Percentiles rank a stretch among this genome's conserved stretches.
These are phyloP conservation scores for Xerus inauris DNA, from an alignment of 2,113 vertebrate species.

Conservation along the genomic window DNA sequence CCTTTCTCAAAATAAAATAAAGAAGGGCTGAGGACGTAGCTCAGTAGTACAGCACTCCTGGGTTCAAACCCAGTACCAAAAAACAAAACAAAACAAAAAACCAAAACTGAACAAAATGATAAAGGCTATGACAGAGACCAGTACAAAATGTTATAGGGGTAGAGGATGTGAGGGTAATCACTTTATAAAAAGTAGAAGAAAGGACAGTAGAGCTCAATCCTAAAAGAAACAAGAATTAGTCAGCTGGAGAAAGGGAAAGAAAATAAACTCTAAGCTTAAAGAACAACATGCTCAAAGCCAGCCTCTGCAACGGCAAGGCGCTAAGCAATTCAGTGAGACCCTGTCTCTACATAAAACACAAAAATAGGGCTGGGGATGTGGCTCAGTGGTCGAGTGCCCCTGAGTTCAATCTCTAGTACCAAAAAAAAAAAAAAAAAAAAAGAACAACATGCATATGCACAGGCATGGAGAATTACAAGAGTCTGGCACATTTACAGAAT, in stretches of 20 bases:
- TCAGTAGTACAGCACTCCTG: too few relatives aligned
- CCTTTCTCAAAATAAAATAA: too few relatives aligned
- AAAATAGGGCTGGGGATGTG: too few relatives aligned
- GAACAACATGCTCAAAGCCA: not conserved
- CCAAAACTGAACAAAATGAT: not conserved
- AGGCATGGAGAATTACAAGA: not conserved
- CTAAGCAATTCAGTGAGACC: too few relatives aligned
- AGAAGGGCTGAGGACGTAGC: too few relatives aligned
- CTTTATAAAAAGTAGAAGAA: not conserved
- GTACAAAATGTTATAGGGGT: not conserved
- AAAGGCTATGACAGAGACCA: not conserved
- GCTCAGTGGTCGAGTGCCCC: too few relatives aligned
- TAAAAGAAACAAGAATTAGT: constrained; percentile 2
- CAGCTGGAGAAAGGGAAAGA: not conserved
- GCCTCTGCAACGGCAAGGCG: too few relatives aligned
- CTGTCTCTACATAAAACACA: too few relatives aligned
- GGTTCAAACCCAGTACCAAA: too few relatives aligned
- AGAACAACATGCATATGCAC: not conserved
- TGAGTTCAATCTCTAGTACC: too few relatives aligned
- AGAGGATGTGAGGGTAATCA: not conserved
- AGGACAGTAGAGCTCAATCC: not conserved
- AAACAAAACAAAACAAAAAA: too few relatives aligned
- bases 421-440: too few relatives aligned
- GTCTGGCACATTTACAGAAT: not conserved
- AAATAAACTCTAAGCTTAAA: constrained; percentile 7